phyloP scores from a whole-genome alignment of 2,113 vertebrate genomes.

The Bufo gargarizans region DNA sequence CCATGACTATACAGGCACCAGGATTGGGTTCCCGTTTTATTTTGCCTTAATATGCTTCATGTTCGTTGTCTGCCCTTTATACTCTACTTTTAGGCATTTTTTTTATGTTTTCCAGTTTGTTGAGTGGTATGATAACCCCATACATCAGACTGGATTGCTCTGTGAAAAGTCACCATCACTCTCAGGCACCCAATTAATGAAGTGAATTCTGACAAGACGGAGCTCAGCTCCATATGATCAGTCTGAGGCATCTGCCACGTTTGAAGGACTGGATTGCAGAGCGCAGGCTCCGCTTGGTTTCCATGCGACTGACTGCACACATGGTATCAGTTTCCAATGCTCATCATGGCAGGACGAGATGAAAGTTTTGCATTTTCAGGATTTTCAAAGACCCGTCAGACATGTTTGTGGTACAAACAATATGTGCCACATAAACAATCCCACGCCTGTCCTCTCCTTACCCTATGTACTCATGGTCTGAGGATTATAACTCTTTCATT shows the following conservation, averaged over 20 bases:
- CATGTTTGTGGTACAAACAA: constrained; percentile 57
- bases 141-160: background rate
- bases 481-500: constrained; percentile 29
- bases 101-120: background rate
- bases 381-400: constrained; percentile 56
- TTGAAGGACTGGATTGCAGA: background rate
- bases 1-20: background rate
- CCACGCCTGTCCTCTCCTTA: constrained; percentile 50
- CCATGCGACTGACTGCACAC: constrained; percentile 33
- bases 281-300: constrained; percentile 14
- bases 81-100: background rate
- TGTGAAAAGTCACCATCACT: background rate
- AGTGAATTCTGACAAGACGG: constrained; percentile 4
- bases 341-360: constrained; percentile 45
- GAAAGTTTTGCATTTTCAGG: constrained; percentile 46
- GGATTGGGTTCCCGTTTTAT: background rate
- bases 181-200: background rate
- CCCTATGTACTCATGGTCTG: constrained; percentile 29
- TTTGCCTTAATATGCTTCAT: background rate
- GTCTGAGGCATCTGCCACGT: constrained; percentile 52
- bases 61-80: background rate
- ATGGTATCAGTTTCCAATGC: constrained; percentile 52
- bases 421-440: constrained; percentile 55
- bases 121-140: background rate
- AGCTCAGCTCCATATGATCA: background rate